These are phyloP conservation scores for Alcedo quadribrachys DNA, from an alignment of 2,797 vertebrate genomes.

Conservation along the genomic window DNA sequence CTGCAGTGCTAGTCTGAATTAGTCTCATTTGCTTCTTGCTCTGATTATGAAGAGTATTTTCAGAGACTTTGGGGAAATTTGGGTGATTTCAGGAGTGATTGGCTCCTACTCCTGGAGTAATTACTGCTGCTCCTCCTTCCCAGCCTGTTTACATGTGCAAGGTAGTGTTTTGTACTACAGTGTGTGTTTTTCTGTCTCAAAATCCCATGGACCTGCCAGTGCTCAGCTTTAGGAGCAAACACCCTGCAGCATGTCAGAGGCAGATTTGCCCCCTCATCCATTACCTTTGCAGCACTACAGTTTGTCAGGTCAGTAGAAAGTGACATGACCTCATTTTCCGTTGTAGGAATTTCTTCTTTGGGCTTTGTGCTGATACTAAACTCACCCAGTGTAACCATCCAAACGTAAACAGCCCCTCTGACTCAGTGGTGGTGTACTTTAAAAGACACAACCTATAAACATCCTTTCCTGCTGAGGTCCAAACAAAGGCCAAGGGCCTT, in stretches of 20 bases:
- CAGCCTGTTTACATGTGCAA: neutral
- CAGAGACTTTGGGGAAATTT: neutral
- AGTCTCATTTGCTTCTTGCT: neutral
- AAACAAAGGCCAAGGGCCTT: constrained; percentile 38
- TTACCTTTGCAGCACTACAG: neutral
- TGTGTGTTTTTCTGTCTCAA: neutral
- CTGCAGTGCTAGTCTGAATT: neutral
- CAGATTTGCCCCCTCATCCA: neutral
- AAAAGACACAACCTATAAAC: constrained; percentile 49
- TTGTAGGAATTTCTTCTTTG: neutral
- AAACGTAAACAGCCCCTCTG: constrained; percentile 5
- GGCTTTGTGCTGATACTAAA: neutral
- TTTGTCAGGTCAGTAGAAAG: rapidly evolving
- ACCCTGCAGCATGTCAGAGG: neutral
- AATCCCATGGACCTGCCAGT: neutral
- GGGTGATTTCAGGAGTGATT: neutral
- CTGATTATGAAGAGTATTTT: neutral
- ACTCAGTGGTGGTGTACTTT: neutral
- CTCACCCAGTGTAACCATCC: neutral
- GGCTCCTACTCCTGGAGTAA: neutral
- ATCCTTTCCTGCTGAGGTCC: constrained; percentile 43
- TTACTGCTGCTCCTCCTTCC: neutral
- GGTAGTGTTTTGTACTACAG: neutral
- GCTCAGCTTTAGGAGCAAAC: neutral
- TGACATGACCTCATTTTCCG: neutral